phyloP scores from a whole-genome alignment of 92 coral and sea anemone species.

The Porites cylindrica region DNA sequence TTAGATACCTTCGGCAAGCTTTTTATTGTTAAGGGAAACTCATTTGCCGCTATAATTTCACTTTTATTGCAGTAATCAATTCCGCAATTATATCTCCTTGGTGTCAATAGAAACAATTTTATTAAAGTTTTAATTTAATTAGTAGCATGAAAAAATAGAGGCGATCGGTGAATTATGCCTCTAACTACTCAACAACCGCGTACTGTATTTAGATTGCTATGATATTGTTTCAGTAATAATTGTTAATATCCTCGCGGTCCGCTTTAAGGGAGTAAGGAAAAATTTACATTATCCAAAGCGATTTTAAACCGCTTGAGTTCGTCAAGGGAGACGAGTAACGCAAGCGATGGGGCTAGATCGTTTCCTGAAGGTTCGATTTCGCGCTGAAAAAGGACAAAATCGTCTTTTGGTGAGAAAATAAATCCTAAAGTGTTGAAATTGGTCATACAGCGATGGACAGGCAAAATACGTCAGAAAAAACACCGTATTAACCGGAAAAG shows the following conservation, averaged over 20 bases:
- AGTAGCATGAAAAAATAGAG: slow-evolving; percentile 91
- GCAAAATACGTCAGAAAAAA: slow-evolving; percentile 64
- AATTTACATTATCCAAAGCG: slow-evolving; percentile 66
- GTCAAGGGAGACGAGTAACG: slow-evolving; percentile 6
- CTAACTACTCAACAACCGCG: slow-evolving; percentile 83
- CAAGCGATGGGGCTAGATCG: neutral
- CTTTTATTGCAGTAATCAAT: slow-evolving; percentile 95
- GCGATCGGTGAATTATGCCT: slow-evolving; percentile 82
- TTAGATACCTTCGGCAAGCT: slow-evolving; percentile 86
- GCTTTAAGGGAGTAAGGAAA: slow-evolving; percentile 72
- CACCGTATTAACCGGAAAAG: slow-evolving; percentile 89
- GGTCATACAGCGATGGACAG: slow-evolving; percentile 24
- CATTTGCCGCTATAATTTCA: slow-evolving; percentile 94
- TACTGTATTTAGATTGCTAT: slow-evolving; percentile 76
- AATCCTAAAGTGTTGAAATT: slow-evolving; percentile 3
- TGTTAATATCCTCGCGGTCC: slow-evolving; percentile 87
- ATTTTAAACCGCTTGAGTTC: neutral
- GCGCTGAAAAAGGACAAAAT: neutral
- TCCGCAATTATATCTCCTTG: slow-evolving; percentile 98
- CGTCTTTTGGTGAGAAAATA: neutral
- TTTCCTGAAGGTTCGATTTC: neutral
- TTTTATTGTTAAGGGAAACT: slow-evolving; percentile 68
- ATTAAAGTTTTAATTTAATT: slow-evolving; percentile 99
- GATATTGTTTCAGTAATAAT: slow-evolving; percentile 95
- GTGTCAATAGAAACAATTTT: slow-evolving; percentile 98